These are phyloP conservation scores for Phengaris alcon DNA, from an alignment of 2,888 invertebrate genomes.

Conservation along the genomic window DNA sequence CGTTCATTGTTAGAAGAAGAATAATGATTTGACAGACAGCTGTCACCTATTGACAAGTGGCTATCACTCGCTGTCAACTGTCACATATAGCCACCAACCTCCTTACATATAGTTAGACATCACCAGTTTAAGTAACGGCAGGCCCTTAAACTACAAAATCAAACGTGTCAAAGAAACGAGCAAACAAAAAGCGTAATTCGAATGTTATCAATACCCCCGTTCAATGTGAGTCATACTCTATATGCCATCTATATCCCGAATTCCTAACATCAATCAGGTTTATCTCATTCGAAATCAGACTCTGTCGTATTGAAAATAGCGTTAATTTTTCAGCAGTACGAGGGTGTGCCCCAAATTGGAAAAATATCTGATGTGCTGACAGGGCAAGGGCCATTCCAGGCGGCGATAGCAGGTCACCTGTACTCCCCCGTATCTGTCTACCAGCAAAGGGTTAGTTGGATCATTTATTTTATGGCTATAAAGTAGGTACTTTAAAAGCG, in stretches of 20 bases:
- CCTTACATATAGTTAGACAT: background rate
- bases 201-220: background rate
- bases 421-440: constrained; percentile 62
- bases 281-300: background rate
- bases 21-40: background rate
- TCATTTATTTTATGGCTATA: background rate
- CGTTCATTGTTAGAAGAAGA: background rate
- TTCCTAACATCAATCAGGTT: constrained; percentile 17
- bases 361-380: constrained; percentile 69
- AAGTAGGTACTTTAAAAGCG: constrained; percentile 7
- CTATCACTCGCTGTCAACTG: background rate
- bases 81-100: background rate
- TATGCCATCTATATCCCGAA: constrained; percentile 4
- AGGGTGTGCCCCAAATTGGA: constrained; percentile 48
- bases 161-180: constrained; percentile 19
- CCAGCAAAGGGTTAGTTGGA: constrained; percentile 55
- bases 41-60: background rate
- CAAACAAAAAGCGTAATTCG: constrained; percentile 3
- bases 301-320: background rate
- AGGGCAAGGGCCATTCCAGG: constrained; percentile 57
- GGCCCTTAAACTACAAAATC: background rate
- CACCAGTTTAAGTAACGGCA: background rate
- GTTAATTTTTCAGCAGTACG: constrained; percentile 45
- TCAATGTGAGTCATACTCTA: background rate
- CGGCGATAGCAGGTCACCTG: constrained; percentile 62